Percentiles rank a stretch among this genome's conserved stretches.
Conservation (phyloP, 2,113 vertebrate species). For the Tetrax tetrax region DNA sequence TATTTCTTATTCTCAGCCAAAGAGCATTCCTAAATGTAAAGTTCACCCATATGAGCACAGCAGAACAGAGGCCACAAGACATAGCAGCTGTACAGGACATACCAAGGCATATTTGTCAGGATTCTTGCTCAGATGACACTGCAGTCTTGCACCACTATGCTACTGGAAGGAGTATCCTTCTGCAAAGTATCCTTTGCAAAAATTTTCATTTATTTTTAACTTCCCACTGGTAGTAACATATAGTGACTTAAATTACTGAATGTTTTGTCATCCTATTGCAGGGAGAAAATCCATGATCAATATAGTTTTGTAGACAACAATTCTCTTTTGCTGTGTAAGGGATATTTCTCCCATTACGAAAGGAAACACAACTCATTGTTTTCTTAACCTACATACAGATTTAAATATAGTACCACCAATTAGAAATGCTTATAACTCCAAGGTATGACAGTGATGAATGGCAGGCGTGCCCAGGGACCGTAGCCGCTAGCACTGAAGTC, state of each 20-base stretch:
- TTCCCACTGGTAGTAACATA: neutral
- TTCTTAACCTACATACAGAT: neutral
- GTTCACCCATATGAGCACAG: neutral
- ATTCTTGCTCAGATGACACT: neutral
- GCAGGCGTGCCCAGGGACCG: neutral
- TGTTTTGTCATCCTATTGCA: neutral
- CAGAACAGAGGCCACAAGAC: neutral
- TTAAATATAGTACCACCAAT: neutral
- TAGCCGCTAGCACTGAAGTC: accelerated
- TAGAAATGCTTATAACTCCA: neutral
- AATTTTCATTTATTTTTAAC: neutral
- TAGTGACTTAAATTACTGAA: neutral
- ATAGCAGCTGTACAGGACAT: neutral
- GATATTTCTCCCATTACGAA: neutral
- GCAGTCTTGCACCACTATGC: neutral
- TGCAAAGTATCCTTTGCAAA: neutral
- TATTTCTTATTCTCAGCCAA: neutral
- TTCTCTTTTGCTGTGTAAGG: neutral
- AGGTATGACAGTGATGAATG: neutral
- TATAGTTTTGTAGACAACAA: neutral
- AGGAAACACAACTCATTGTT: neutral
- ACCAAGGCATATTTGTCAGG: neutral
- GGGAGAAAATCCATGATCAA: neutral
- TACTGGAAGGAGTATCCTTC: neutral
- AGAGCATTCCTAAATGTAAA: neutral